These are phyloP conservation scores for Sylvilagus floridanus DNA, from an alignment of 2,797 vertebrate species.

Conservation along the genomic window DNA sequence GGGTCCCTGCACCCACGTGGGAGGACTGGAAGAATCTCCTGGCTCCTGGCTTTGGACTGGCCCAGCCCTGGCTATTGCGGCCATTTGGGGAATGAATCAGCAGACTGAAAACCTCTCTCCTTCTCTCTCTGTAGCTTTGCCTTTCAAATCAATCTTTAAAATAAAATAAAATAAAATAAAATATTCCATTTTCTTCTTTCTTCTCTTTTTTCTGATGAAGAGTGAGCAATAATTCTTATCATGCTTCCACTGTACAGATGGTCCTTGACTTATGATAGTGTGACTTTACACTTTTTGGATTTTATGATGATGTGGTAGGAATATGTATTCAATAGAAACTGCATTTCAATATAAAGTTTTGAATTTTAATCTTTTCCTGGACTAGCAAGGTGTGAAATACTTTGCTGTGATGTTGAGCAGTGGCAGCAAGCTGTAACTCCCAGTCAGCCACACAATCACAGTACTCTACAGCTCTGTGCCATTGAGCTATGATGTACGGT, in stretches of 20 bases:
- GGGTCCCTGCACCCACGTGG: no score
- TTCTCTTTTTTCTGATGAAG: neutral
- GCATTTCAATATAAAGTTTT: neutral
- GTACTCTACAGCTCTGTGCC: neutral
- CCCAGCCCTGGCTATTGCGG: no score
- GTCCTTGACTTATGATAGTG: neutral
- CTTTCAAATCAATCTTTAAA: no score
- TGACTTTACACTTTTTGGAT: neutral
- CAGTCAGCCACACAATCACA: neutral
- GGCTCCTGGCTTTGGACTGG: no score
- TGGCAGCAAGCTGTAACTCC: neutral
- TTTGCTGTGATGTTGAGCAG: neutral
- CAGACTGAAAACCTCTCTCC: no score
- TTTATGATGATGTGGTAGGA: neutral
- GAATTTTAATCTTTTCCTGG: neutral
- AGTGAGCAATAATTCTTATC: conserved; percentile 3
- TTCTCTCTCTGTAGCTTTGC: no score
- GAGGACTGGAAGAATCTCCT: no score
- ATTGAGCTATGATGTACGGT: neutral
- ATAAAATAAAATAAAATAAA: no score
- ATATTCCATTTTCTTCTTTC: neutral
- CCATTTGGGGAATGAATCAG: no score
- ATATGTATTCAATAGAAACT: neutral
- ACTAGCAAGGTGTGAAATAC: neutral
- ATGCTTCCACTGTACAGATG: neutral